Percentiles rank a stretch among this genome's conserved stretches.
phyloP scores from a whole-genome alignment of 2,797 vertebrate genomes.

The Echiichthys vipera region DNA sequence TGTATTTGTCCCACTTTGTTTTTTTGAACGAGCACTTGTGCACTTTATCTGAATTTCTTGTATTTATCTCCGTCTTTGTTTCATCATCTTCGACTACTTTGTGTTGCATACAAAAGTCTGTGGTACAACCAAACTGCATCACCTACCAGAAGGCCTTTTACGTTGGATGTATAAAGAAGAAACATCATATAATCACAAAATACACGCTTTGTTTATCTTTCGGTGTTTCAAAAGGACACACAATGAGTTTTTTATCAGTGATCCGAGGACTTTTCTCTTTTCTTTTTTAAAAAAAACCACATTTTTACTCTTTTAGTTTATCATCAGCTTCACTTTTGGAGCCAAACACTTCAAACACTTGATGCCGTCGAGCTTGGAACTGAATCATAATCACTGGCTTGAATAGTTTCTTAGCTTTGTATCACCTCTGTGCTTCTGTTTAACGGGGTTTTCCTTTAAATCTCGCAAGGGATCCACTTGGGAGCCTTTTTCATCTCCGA shows the following conservation, averaged over 20 bases:
- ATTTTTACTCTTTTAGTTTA: constrained; percentile 18
- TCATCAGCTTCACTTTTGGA: constrained; percentile 49
- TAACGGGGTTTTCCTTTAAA: constrained; percentile 30
- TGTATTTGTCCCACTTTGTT: constrained; percentile 66
- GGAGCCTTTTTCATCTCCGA: constrained; percentile 63
- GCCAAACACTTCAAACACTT: constrained; percentile 59
- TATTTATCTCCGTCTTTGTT: constrained; percentile 51
- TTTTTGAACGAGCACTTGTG: constrained; percentile 83
- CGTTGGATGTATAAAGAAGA: constrained; percentile 63
- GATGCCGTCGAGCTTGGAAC: constrained; percentile 53
- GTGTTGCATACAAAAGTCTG: constrained; percentile 58
- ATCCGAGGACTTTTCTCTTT: constrained; percentile 27
- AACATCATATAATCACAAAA: constrained; percentile 18
- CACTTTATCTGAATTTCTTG: constrained; percentile 82
- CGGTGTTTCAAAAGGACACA: constrained; percentile 37
- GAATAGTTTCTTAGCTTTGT: constrained; percentile 67
- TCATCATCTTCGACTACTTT: constrained; percentile 60
- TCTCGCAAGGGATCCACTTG: constrained; percentile 19
- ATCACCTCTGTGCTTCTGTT: constrained; percentile 77
- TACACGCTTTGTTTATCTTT: constrained; percentile 26
- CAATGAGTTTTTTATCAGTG: constrained; percentile 30
- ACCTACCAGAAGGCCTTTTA: constrained; percentile 72
- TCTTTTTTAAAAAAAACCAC: no score
- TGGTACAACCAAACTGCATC: constrained; percentile 74
- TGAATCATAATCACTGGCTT: constrained; percentile 51